A percentile compares a stretch with the other conserved stretches of the same genome.
Conservation (phyloP, 2,888 invertebrate species). For the Campoletis raptor region DNA sequence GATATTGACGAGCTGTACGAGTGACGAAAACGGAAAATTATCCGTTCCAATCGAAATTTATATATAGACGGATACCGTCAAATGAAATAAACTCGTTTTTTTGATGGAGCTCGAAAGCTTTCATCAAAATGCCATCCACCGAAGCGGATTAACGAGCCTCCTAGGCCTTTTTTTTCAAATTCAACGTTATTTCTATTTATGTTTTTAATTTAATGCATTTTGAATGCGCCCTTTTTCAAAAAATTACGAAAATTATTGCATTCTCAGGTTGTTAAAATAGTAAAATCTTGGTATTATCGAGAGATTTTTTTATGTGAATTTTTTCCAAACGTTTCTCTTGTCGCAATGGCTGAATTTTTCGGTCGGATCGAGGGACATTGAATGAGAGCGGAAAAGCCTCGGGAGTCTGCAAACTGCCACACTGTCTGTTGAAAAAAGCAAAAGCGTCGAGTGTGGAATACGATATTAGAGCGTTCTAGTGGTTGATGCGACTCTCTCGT, state of each 20-base stretch:
- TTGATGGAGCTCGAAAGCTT: constrained; percentile 50
- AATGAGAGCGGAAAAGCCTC: constrained; percentile 47
- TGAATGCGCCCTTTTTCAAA: background rate
- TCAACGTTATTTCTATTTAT: background rate
- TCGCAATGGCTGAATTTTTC: constrained; percentile 13
- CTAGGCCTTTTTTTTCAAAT: background rate
- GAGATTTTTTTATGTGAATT: background rate
- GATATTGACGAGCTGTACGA: constrained; percentile 62
- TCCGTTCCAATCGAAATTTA: constrained; percentile 24
- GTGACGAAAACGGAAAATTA: constrained; percentile 30
- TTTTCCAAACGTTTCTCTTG: background rate
- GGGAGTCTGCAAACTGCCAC: constrained; percentile 56
- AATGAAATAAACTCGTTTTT: constrained; percentile 51
- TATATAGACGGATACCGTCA: constrained; percentile 1
- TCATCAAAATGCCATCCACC: constrained; percentile 26
- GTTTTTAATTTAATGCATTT: background rate
- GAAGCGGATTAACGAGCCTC: background rate
- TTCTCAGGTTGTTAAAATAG: background rate
- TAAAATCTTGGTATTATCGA: background rate
- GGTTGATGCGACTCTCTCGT: constrained; percentile 41
- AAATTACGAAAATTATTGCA: background rate
- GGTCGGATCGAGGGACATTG: constrained; percentile 31
- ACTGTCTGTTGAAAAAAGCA: constrained; percentile 39
- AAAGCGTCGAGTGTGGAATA: constrained; percentile 48
- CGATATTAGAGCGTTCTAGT: constrained; percentile 57